Percentiles rank a stretch among this genome's conserved stretches.
phyloP scores from a whole-genome alignment of 2,888 invertebrate species.

The Agonopterix subpropinquella region DNA sequence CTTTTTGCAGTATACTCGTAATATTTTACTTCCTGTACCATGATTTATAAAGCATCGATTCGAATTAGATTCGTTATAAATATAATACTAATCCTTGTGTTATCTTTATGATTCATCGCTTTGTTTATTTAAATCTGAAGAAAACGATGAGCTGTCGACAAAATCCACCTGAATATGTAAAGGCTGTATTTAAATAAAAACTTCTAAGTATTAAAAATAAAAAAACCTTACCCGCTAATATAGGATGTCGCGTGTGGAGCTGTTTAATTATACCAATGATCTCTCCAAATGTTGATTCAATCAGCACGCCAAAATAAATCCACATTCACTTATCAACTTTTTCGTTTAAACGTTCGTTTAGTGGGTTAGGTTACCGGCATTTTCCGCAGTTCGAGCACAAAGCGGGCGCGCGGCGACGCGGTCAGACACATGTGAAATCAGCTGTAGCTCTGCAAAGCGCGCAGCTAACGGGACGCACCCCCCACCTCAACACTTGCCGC shows the following conservation, averaged over 20 bases:
- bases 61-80: no score
- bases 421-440: conserved; percentile 66
- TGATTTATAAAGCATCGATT: no score
- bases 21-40: no score
- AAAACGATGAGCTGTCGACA: no score
- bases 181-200: no score
- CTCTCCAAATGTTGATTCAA: background rate
- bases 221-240: conserved; percentile 34
- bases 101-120: no score
- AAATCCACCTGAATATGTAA: no score
- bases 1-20: no score
- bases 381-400: conserved; percentile 26
- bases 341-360: conserved; percentile 15
- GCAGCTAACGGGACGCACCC: conserved; percentile 37
- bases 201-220: background rate
- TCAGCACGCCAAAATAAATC: conserved; percentile 16
- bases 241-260: conserved; percentile 16
- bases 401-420: conserved; percentile 35
- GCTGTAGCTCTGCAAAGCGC: conserved; percentile 44
- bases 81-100: no score
- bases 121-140: no score
- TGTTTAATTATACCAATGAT: conserved; percentile 5
- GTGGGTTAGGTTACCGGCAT: conserved; percentile 48
- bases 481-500: conserved; percentile 21
- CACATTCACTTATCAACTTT: conserved; percentile 39